Conservation (phyloP, 2,113 vertebrate species). For the Scalopus aquaticus region DNA sequence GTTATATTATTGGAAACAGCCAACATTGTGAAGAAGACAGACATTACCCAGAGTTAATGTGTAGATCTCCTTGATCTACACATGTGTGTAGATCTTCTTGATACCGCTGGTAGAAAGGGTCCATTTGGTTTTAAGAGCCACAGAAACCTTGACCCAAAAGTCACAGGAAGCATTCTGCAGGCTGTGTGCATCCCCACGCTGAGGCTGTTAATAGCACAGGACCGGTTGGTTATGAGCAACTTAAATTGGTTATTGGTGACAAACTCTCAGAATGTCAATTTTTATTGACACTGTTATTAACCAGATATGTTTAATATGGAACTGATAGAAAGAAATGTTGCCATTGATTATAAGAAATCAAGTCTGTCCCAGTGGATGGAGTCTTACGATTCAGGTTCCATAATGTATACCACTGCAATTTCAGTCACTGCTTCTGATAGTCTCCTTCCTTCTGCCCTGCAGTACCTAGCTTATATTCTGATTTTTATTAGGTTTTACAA, state of each 20-base stretch:
- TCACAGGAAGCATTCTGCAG: constrained; percentile 91
- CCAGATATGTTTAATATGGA: constrained; percentile 92
- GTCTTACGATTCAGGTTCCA: constrained; percentile 89
- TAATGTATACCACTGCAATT: constrained; percentile 94
- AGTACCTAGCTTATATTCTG: constrained; percentile 94
- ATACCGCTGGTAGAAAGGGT: constrained; percentile 92
- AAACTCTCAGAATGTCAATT: constrained; percentile 92
- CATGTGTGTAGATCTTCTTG: constrained; percentile 90
- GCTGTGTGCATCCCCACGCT: constrained; percentile 93
- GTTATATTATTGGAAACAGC: constrained; percentile 93
- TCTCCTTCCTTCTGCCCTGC: constrained; percentile 86
- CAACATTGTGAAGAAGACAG: constrained; percentile 92
- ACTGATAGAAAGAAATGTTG: constrained; percentile 93
- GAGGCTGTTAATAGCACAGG: constrained; percentile 94
- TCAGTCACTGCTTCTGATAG: constrained; percentile 92
- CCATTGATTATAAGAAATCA: constrained; percentile 94
- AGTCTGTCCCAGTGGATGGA: constrained; percentile 92
- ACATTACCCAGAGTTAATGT: constrained; percentile 90
- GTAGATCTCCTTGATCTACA: constrained; percentile 90
- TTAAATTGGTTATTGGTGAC: constrained; percentile 93
- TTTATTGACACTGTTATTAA: constrained; percentile 93
- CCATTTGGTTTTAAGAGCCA: constrained; percentile 84
- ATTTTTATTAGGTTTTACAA: constrained; percentile 94
- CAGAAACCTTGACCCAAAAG: constrained; percentile 92
- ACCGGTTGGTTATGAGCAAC: constrained; percentile 92